Base-by-base conservation (phyloP, 1,140 invertebrate species). In the Babylonia areolata region DNA sequence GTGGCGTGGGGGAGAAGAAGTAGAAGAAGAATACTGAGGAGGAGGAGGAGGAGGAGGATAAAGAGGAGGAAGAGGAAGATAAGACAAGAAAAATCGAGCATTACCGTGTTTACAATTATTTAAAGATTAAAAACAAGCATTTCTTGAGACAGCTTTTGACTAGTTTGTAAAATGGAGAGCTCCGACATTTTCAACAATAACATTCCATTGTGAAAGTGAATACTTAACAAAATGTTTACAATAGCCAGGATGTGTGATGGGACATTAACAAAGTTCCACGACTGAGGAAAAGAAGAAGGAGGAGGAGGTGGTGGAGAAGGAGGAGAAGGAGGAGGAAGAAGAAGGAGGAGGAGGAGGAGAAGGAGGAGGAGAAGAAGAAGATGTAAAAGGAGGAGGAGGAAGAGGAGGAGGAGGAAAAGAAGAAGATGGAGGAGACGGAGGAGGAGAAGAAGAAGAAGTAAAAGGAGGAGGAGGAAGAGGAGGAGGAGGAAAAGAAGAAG, bases 341-440 rank as follows among this genome's bases (percentile, higher is more conserved):
- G 46, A 69, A 54, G 42, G 51, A 31, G 58, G 28, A 33, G 28
- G 46, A 69, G 58, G 28, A n/a, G 23, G 58, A 35, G 81, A 69
- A 28, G 42, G 54, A 1, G 58, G 31, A 5, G 42, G 54, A 69
- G 20, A 33, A 39, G 31, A 28, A 83, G 81, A 64, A 40, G 20
- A 33, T 5, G 81, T 33, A 54, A 69, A 40, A 83, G 81, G 42
- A 40, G 42, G 81, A 69, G 83, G 31, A 39, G 33, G 69, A 42
- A 69, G 58, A 39, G 6, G 83, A 75, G 69, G 58, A 33, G 6
- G 9, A 75, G 39, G 20, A 33, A 9, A 20, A n/a, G 39, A 12
- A 33, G 17, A 33, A 28, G 69, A 46, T 3, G 42, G 39, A 46
- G n/a, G 35, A 33, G 37, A 12, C 28, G 39, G 37, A 12, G 35